These are phyloP conservation scores for Palythoa caribaeorum DNA, from an alignment of 92 coral and sea anemone genomes.

Conservation along the genomic window DNA sequence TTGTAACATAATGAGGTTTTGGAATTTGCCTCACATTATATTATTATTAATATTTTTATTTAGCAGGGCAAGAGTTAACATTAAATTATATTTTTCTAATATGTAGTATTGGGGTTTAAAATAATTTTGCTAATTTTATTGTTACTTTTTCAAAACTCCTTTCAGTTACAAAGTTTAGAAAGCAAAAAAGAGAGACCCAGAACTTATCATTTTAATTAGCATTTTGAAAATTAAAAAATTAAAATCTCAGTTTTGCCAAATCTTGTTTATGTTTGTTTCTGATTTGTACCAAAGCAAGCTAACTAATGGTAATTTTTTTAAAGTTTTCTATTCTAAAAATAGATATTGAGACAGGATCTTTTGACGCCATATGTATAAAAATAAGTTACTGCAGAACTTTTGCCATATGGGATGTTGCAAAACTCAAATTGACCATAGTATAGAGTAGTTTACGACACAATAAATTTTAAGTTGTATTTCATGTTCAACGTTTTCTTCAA, in stretches of 20 bases:
- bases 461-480: neutral
- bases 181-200: neutral
- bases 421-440: no score
- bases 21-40: neutral
- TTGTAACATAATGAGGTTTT: neutral
- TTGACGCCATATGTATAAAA: no score
- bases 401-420: no score
- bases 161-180: neutral
- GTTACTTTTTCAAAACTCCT: neutral
- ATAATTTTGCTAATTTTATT: neutral
- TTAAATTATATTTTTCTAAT: neutral
- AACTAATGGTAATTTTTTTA: no score
- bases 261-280: neutral
- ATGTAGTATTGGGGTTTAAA: neutral
- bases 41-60: neutral
- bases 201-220: neutral
- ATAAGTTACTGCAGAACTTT: no score
- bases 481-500: neutral
- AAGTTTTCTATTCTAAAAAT: no score
- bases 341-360: no score
- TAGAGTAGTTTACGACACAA: no score
- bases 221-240: neutral
- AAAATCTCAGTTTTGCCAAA: neutral
- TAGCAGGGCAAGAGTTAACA: neutral
- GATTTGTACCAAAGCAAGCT: no score